phyloP scores from a whole-genome alignment of 2,113 vertebrate genomes.

The Morone chrysops region DNA sequence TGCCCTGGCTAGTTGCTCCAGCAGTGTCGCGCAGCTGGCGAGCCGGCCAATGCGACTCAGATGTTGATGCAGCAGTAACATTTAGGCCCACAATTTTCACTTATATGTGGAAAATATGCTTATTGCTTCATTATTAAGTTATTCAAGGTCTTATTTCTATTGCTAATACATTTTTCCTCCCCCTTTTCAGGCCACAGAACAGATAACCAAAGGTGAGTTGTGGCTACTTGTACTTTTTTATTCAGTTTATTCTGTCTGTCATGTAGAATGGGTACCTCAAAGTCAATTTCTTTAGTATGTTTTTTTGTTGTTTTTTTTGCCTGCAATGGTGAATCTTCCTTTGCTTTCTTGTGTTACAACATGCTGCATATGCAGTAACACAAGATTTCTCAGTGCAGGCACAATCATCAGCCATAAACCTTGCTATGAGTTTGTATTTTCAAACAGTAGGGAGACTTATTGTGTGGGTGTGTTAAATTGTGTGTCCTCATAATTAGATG shows the following conservation, averaged over 20 bases:
- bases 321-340: neutral
- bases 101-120: neutral
- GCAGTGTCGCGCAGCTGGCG: constrained; percentile 16
- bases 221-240: constrained; percentile 27
- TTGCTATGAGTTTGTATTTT: constrained; percentile 9
- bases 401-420: neutral
- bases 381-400: neutral
- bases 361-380: neutral
- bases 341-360: neutral
- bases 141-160: neutral
- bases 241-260: neutral
- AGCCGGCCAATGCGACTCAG: neutral
- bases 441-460: constrained; percentile 7
- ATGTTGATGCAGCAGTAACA: constrained; percentile 6
- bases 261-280: too few species aligned
- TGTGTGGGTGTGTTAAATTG: constrained; percentile 6
- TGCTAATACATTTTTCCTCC: constrained; percentile 12
- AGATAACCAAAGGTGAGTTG: constrained; percentile 98
- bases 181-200: constrained; percentile 93
- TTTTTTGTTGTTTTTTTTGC: neutral
- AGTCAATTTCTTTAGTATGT: neutral
- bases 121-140: neutral
- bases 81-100: neutral
- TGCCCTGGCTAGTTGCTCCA: constrained; percentile 8
- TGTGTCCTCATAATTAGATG: constrained; percentile 20